Evolutionary conservation across 1,140 invertebrate species (phyloP), one percentile per base, ranked within the genome.

Genomic region (Solen grandis): DNA sequence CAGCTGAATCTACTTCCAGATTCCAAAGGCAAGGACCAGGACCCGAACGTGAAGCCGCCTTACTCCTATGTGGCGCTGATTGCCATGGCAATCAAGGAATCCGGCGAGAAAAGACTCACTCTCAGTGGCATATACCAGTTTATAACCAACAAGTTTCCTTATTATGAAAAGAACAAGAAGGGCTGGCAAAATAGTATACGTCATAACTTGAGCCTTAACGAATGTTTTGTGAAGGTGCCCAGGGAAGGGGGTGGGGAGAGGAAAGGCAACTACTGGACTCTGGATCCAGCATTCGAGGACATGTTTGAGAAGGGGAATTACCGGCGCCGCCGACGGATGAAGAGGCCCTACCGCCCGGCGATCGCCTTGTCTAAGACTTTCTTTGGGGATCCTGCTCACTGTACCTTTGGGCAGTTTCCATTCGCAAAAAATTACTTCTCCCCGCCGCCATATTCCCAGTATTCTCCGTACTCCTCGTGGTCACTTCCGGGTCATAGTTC

Each of bases 51-150:
- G 0, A 95, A 95, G 83, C 94, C 94, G 1, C 94, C 94, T 0
- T 94, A 93, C 86, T 94, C 93, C 1, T 95, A 95, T 85, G 94
- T 95, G 4, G 94, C 94, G 13, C 89, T 95, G 2, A 95, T 95
- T 55, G 93, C 94, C 25, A 94, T 95, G 94, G 94, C 94, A 36
- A 95, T 95, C 70, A 91, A 92, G 65, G 91, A 92, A 54, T 91
- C 93, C 0, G 90, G 93, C 0, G 93, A 94, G 54, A 92, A 93
- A 66, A 90, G 92, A 35, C 84, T 93, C 4, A 94, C 94, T 0
- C 84, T 94, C 4, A 93, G 91, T 60, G 93, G 93, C 27, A 92
- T 92, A 25, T 91, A 91, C 65, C 88, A 91, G 69, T 76, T 86
- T 76, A 92, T 92, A 73, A 86, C 90, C 36, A 86, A 84, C 59